A percentile compares a stretch with the other conserved stretches of the same genome.
These are phyloP conservation scores for Hylyphantes graminicola DNA, from an alignment of 1,140 invertebrate species.

Conservation along the genomic window DNA sequence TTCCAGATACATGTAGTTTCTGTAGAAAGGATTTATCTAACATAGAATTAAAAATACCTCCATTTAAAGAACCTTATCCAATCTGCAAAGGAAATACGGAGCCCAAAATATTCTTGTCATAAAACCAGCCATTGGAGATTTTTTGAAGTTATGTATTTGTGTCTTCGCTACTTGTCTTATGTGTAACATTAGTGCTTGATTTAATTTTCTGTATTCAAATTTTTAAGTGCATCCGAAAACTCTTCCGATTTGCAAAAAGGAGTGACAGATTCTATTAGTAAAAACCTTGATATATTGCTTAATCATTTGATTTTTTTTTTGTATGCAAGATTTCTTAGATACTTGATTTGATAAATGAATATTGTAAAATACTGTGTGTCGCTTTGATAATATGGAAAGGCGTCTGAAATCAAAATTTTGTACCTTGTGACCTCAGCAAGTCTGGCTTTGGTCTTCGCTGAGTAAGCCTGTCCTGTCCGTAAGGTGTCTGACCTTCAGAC, in stretches of 20 bases:
- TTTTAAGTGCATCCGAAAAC: conserved; percentile 74
- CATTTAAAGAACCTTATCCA: conserved; percentile 82
- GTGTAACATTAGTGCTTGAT: background rate
- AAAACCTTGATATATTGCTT: background rate
- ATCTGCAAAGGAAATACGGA: conserved; percentile 79
- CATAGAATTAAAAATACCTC: conserved; percentile 75
- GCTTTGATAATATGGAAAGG: background rate
- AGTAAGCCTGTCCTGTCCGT: too few species aligned
- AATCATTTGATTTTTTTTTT: too few species aligned
- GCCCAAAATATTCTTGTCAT: conserved; percentile 80
- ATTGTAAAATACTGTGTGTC: background rate
- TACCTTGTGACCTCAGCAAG: too few species aligned
- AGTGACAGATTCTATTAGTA: conserved; percentile 77
- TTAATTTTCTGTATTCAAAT: background rate
- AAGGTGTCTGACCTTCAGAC: too few species aligned
- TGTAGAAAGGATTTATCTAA: conserved; percentile 74
- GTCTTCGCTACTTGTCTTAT: conserved; percentile 40
- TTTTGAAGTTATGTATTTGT: conserved; percentile 76
- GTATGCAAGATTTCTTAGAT: too few species aligned
- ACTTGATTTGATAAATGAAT: background rate
- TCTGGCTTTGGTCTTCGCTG: too few species aligned
- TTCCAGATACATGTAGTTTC: conserved; percentile 78
- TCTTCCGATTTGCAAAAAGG: conserved; percentile 84
- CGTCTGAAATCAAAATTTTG: background rate
- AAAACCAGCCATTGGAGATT: conserved; percentile 82